Conservation (phyloP, 2,888 invertebrate species). For the Oligia fasciuncula region DNA sequence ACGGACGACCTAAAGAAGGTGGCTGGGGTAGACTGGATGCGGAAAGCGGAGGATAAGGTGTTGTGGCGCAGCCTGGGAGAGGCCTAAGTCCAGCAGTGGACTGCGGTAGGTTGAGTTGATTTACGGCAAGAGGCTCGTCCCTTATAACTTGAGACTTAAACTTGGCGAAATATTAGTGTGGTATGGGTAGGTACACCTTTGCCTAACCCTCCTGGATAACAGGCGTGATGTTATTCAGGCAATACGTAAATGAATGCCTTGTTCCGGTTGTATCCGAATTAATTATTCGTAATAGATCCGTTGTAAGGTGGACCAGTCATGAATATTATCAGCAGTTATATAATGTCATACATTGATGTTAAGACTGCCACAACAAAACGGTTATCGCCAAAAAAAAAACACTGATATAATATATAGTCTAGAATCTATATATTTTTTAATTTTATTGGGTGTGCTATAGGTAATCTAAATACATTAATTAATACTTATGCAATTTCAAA, state of each 20-base stretch:
- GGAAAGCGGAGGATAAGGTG: no score
- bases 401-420: background rate
- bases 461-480: background rate
- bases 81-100: no score
- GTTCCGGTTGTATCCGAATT: background rate
- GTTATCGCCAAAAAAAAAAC: background rate
- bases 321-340: background rate
- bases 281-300: no score
- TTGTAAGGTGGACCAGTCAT: background rate
- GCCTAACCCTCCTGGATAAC: background rate
- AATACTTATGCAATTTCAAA: conserved; percentile 7
- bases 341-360: conserved; percentile 25
- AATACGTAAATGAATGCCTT: background rate
- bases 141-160: no score
- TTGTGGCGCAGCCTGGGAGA: no score
- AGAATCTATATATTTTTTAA: conserved; percentile 5
- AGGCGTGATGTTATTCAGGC: background rate
- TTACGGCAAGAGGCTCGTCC: no score
- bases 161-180: no score
- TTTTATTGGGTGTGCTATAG: background rate
- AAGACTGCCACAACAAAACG: background rate
- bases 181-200: background rate
- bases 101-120: no score
- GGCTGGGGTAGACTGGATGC: no score
- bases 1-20: no score